Evolutionary conservation across 2,888 invertebrate species (phyloP).

Genomic region (Amblyjoppa proteus): DNA sequence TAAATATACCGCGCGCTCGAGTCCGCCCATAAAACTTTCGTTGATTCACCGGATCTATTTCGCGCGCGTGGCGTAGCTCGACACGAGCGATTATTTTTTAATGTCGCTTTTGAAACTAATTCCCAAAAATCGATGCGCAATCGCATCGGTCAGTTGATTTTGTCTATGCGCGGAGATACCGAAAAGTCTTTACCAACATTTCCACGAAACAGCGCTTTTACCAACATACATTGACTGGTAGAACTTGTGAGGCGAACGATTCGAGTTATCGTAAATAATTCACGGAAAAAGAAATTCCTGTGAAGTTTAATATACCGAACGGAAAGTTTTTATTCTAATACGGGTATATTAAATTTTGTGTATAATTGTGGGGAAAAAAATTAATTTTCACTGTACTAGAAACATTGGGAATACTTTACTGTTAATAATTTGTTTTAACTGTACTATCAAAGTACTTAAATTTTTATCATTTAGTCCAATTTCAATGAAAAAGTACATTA

Average conservation of each 20-base stretch:
- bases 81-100: too few species aligned
- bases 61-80: neutral
- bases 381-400: too few species aligned
- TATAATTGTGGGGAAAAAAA: too few species aligned
- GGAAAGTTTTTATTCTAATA: too few species aligned
- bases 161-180: slow-evolving; percentile 22
- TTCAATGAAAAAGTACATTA: too few species aligned
- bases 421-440: too few species aligned
- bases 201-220: slow-evolving; percentile 37
- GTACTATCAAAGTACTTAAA: too few species aligned
- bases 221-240: slow-evolving; percentile 49
- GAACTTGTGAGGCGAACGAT: slow-evolving; percentile 47
- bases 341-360: too few species aligned
- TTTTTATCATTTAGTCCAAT: too few species aligned
- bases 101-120: neutral
- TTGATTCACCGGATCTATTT: slow-evolving; percentile 11
- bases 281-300: too few species aligned
- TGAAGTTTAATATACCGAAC: too few species aligned
- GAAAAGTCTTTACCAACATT: slow-evolving; percentile 40
- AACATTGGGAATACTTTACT: too few species aligned
- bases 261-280: slow-evolving; percentile 36
- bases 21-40: slow-evolving; percentile 18
- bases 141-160: neutral
- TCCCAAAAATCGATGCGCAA: neutral
- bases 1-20: slow-evolving; percentile 5